phyloP scores from a whole-genome alignment of 2,888 invertebrate genomes.

The Byasa hedistus region DNA sequence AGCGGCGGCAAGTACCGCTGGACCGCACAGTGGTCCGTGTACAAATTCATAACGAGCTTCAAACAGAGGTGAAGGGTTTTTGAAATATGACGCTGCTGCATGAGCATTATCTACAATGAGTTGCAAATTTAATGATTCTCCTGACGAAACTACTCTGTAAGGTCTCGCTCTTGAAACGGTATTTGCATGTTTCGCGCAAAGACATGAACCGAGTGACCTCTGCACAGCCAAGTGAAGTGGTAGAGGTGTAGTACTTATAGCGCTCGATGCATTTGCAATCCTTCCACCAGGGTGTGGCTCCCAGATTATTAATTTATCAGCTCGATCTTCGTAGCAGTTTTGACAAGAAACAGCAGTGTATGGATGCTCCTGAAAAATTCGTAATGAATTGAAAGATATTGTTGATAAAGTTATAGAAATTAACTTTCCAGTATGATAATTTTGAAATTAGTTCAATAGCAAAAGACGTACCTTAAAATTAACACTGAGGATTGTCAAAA shows the following conservation, averaged over 20 bases:
- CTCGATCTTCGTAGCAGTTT: slow-evolving; percentile 92
- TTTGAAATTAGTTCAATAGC: no score
- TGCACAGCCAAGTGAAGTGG: slow-evolving; percentile 83
- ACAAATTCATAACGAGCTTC: slow-evolving; percentile 94
- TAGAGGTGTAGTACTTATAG: slow-evolving; percentile 71
- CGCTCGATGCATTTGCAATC: slow-evolving; percentile 52
- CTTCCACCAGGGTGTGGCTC: slow-evolving; percentile 80
- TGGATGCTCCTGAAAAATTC: slow-evolving; percentile 82
- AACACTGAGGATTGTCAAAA: slow-evolving; percentile 87
- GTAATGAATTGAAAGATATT: no score
- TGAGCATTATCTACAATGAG: slow-evolving; percentile 91
- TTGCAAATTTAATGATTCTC: slow-evolving; percentile 89
- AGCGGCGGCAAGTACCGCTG: slow-evolving; percentile 87
- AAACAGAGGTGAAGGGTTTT: slow-evolving; percentile 90
- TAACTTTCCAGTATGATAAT: no score
- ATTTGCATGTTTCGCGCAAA: slow-evolving; percentile 83
- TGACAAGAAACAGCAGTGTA: slow-evolving; percentile 89
- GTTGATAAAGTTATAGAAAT: no score
- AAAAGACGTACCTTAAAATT: slow-evolving; percentile 84
- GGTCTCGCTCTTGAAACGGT: slow-evolving; percentile 80
- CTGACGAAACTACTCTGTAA: slow-evolving; percentile 86
- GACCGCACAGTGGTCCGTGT: slow-evolving; percentile 93
- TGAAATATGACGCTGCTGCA: slow-evolving; percentile 92
- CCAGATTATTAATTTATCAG: slow-evolving; percentile 90
- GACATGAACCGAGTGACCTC: slow-evolving; percentile 85